Evolutionary conservation across 2,888 invertebrate species (phyloP), one percentile per base, ranked within the genome.

Genomic region (Platerodrilus igneus): DNA sequence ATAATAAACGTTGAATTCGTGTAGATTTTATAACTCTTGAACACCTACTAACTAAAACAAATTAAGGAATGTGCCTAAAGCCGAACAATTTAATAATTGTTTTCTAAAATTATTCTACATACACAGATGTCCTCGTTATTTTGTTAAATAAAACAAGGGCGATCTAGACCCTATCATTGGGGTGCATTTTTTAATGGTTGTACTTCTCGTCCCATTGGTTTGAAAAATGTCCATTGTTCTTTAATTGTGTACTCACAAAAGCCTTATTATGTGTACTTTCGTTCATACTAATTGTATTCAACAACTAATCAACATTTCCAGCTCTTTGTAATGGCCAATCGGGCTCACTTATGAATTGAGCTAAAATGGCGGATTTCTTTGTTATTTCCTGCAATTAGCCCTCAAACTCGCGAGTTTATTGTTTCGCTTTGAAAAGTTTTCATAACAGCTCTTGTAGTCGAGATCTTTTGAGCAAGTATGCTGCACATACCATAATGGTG

Each of bases 131-230:
- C n/a, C n/a, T n/a, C n/a, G n/a, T n/a, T n/a, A n/a, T n/a, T n/a
- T n/a, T n/a, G n/a, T n/a, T n/a, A n/a, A n/a, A n/a, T 51, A 56
- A 56, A 59, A 53, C 53, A 47, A 57, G 60, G 62, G 60, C 60
- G 60, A 61, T 58, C 62, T 57, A 52, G 47, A 55, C 58, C 62
- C 63, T 48, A 56, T 62, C 63, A 63, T 62, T 63, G 48, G 58
- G 52, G 49, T 51, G 55, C 50, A 53, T 52, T 55, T 55, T 59
- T 56, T 56, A 57, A 60, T 61, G 60, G 62, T 61, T 60, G n/a
- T n/a, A 57, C 58, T 61, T 60, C 56, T 58, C 56, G 55, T 60
- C 58, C 59, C 57, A 63, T 63, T 63, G 62, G 62, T 57, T 58
- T 52, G 58, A 51, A 60, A 59, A 56, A 59, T 59, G 56, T 60